Conservation (phyloP, 2,888 invertebrate genomes). For the Eledona agricola region DNA sequence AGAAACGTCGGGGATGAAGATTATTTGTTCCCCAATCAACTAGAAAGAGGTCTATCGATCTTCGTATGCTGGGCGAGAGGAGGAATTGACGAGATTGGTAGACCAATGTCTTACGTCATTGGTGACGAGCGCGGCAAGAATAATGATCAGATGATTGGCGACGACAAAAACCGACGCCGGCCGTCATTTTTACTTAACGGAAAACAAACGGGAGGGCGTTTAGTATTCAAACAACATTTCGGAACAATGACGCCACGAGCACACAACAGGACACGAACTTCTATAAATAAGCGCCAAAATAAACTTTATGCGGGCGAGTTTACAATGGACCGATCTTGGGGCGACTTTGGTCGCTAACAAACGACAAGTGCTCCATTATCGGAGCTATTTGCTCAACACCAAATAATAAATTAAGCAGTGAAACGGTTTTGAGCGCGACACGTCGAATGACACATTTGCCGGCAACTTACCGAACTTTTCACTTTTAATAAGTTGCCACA, state of each 20-base stretch:
- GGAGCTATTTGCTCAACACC: too few relatives aligned
- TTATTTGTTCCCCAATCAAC: slow-evolving; percentile 37
- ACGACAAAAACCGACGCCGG: too few relatives aligned
- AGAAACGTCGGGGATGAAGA: slow-evolving; percentile 20
- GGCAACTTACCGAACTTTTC: too few relatives aligned
- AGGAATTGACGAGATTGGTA: slow-evolving; percentile 29
- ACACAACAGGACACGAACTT: slow-evolving; percentile 5
- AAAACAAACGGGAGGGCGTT: background rate
- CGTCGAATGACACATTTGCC: too few relatives aligned
- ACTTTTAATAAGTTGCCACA: too few relatives aligned
- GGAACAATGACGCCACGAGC: slow-evolving; percentile 6
- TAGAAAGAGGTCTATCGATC: slow-evolving; percentile 32
- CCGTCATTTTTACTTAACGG: slow-evolving; percentile 1
- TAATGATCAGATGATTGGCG: slow-evolving; percentile 31
- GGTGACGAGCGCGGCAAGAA: slow-evolving; percentile 36
- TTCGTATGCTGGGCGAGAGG: slow-evolving; percentile 21
- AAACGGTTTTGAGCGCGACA: too few relatives aligned
- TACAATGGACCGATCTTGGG: background rate
- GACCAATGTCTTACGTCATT: slow-evolving; percentile 39
- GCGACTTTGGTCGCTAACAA: too few relatives aligned
- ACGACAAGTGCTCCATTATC: too few relatives aligned
- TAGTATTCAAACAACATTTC: slow-evolving; percentile 10
- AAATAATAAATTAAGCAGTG: too few relatives aligned
- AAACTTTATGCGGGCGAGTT: background rate
- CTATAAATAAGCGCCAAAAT: too few relatives aligned